phyloP scores from a whole-genome alignment of 2,797 vertebrate species.

The Myotis daubentonii region DNA sequence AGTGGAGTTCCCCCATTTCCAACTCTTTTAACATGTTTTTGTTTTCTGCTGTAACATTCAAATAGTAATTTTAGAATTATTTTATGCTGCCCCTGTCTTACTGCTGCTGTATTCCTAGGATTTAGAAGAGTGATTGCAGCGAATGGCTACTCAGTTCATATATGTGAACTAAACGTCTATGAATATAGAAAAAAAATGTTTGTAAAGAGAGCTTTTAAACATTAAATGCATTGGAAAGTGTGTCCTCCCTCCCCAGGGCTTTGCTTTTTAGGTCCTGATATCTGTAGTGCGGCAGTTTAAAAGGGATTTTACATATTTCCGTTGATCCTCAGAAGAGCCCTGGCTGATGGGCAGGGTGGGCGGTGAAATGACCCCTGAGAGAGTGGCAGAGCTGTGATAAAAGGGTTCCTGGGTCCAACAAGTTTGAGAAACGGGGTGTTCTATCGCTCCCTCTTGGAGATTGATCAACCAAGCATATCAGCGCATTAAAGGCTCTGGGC shows the following conservation, averaged over 20 bases:
- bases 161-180: neutral
- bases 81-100: neutral
- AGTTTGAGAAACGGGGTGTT: neutral
- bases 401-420: neutral
- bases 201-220: neutral
- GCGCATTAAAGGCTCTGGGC: neutral
- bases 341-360: neutral
- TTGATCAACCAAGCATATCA: too few relatives aligned
- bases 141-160: neutral
- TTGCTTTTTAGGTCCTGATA: neutral
- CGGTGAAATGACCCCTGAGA: neutral
- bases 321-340: neutral
- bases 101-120: neutral
- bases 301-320: neutral
- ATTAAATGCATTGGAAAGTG: neutral
- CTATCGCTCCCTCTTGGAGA: neutral
- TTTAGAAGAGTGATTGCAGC: neutral
- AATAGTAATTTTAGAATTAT: neutral
- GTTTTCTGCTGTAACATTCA: neutral
- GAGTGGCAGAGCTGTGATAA: neutral
- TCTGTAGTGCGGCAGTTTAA: neutral
- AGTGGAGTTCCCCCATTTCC: neutral
- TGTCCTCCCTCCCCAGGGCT: neutral
- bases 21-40: neutral
- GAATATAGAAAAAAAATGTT: neutral